phyloP scores from a whole-genome alignment of 2,113 vertebrate genomes.

The Hyperopisus bebe region DNA sequence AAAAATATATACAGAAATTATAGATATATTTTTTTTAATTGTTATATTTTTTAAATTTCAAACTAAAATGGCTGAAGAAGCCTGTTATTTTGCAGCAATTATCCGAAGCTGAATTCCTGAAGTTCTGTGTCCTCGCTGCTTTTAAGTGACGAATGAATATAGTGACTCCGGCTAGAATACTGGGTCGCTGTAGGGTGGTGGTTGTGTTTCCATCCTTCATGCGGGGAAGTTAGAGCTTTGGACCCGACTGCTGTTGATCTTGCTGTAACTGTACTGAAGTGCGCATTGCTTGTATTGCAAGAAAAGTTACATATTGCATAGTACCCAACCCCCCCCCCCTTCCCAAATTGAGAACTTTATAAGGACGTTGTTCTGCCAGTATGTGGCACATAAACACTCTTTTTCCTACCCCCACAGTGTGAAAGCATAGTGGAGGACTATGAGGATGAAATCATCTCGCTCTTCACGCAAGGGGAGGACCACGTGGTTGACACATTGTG shows the following conservation, averaged over 20 bases:
- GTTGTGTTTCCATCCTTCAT: neutral
- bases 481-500: conserved; percentile 73
- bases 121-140: neutral
- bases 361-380: neutral
- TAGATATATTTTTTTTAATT: no score
- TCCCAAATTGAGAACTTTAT: neutral
- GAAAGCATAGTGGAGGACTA: conserved; percentile 73
- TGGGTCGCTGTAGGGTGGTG: neutral
- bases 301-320: neutral
- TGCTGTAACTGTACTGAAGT: neutral
- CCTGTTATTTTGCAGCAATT: neutral
- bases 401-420: conserved; percentile 56
- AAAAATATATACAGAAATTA: no score
- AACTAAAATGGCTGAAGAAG: neutral
- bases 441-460: conserved; percentile 76
- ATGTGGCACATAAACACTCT: neutral
- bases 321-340: neutral
- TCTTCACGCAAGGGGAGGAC: conserved; percentile 63
- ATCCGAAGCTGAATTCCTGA: neutral
- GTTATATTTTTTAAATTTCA: neutral
- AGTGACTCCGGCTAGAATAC: neutral
- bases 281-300: neutral
- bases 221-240: neutral
- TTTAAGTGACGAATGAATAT: neutral
- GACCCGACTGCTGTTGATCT: neutral